Conservation (phyloP, 1,140 invertebrate species). For the Reticulitermes speratus region DNA sequence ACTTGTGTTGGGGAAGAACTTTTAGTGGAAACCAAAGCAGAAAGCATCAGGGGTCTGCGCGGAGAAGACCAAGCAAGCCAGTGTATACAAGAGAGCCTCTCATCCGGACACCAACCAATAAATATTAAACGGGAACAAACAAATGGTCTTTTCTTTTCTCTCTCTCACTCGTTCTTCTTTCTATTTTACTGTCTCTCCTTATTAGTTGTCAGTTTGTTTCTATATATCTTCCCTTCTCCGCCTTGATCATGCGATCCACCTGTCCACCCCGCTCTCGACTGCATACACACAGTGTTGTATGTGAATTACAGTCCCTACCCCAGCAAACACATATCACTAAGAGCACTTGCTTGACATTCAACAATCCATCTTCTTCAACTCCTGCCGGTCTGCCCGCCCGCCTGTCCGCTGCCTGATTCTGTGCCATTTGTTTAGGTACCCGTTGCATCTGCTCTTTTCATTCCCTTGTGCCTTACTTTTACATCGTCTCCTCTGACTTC, state of each 20-base stretch:
- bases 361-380: conserved; percentile 31
- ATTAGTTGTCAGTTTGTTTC: conserved; percentile 6
- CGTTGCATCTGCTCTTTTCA: background rate
- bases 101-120: conserved; percentile 32
- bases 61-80: background rate
- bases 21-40: background rate
- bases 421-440: background rate
- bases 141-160: conserved; percentile 32
- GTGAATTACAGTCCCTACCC: background rate
- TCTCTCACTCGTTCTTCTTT: conserved; percentile 24
- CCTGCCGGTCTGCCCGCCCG: background rate
- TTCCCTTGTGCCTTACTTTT: background rate
- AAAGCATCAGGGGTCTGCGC: background rate
- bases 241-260: conserved; percentile 8
- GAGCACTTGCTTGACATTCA: conserved; percentile 8
- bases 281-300: background rate
- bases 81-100: conserved; percentile 18
- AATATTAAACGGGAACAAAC: conserved; percentile 36
- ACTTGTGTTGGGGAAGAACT: conserved; percentile 4
- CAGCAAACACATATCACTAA: background rate
- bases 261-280: conserved; percentile 24
- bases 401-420: background rate
- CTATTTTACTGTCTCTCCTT: conserved; percentile 20
- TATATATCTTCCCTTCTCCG: background rate
- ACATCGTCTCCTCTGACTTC: background rate